phyloP scores from a whole-genome alignment of 2,797 vertebrate species.

The Chaenodraco wilsoni region DNA sequence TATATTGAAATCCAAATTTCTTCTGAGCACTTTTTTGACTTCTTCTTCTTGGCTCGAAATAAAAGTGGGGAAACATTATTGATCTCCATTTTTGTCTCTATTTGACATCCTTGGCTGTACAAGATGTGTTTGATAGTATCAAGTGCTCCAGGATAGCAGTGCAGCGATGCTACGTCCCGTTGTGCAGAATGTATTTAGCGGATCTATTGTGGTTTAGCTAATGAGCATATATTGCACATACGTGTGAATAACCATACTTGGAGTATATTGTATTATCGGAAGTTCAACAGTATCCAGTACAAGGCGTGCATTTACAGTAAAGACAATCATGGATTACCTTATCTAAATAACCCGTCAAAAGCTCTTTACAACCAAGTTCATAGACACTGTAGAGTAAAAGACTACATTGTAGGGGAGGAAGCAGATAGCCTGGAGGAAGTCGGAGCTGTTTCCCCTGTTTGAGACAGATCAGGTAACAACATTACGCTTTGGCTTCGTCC shows the following conservation, averaged over 20 bases:
- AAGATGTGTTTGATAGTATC: background rate
- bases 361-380: background rate
- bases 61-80: background rate
- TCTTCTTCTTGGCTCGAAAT: background rate
- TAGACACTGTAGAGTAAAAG: constrained; percentile 3
- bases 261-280: too few relatives aligned
- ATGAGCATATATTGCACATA: too few relatives aligned
- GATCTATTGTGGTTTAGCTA: background rate
- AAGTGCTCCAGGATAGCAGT: too few relatives aligned
- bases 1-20: background rate
- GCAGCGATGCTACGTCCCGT: background rate
- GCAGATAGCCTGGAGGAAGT: constrained; percentile 56
- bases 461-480: constrained; percentile 32
- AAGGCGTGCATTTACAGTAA: background rate
- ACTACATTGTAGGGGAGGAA: constrained; percentile 39
- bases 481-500: constrained; percentile 5
- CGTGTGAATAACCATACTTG: background rate
- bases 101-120: background rate
- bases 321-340: background rate
- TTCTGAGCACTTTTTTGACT: background rate
- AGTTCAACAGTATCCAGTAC: background rate
- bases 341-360: background rate
- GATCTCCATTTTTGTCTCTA: background rate
- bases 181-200: background rate
- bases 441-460: constrained; percentile 52